Evolutionary conservation across 64 coral and sea anemone species (phyloP).

Genomic region (Stichodactyla mertensii): DNA sequence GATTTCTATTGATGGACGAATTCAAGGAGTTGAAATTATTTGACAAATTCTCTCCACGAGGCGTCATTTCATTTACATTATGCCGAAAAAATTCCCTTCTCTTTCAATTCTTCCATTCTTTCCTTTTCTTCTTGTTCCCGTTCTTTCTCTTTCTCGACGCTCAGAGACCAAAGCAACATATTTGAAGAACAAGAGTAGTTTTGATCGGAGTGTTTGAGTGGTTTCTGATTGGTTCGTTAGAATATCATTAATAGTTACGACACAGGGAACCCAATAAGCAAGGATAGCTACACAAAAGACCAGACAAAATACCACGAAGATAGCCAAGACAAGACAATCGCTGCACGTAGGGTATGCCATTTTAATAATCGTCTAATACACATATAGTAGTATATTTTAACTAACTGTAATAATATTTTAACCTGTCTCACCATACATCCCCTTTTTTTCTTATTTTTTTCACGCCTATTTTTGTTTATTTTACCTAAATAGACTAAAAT

Average conservation of each 20-base stretch:
- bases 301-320: neutral
- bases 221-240: no score
- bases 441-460: neutral
- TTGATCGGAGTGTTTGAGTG: no score
- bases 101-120: no score
- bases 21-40: no score
- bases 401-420: constrained; percentile 4
- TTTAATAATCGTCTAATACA: constrained; percentile 43
- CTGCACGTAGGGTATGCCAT: constrained; percentile 37
- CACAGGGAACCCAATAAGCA: neutral
- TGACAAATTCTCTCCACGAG: no score
- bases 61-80: no score
- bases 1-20: no score
- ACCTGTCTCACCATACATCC: neutral
- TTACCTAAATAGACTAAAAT: neutral
- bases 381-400: neutral
- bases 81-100: no score
- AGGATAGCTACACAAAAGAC: neutral
- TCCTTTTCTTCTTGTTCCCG: no score
- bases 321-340: neutral
- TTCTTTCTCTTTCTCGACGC: no score
- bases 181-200: no score
- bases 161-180: no score
- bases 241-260: neutral
- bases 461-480: neutral